These are phyloP conservation scores for Lagria hirta DNA, from an alignment of 2,888 invertebrate genomes.

Conservation along the genomic window DNA sequence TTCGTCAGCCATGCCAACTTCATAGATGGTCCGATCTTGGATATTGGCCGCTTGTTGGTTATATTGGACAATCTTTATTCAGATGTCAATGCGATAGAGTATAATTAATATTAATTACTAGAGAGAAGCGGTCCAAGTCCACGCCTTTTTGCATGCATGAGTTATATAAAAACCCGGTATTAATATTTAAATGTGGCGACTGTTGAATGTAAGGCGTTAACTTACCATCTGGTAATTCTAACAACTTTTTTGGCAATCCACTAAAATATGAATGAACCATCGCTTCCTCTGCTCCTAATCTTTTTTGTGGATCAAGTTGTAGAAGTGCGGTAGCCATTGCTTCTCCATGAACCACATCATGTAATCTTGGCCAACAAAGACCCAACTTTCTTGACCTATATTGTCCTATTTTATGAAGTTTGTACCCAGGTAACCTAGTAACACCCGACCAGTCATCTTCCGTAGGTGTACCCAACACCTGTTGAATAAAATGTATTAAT, in stretches of 20 bases:
- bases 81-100: no score
- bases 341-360: constrained; percentile 89
- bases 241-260: constrained; percentile 83
- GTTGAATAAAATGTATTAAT: no score
- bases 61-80: no score
- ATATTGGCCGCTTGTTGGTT: no score
- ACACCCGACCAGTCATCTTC: constrained; percentile 94
- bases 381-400: constrained; percentile 78
- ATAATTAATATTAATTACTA: no score
- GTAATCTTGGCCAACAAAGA: constrained; percentile 84
- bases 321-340: constrained; percentile 82
- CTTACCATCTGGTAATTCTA: constrained; percentile 91
- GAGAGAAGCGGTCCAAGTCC: no score
- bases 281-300: constrained; percentile 86
- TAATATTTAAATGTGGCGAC: no score
- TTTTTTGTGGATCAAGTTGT: constrained; percentile 81
- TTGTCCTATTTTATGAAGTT: constrained; percentile 72
- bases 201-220: no score
- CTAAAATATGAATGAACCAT: constrained; percentile 89
- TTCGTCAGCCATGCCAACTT: no score
- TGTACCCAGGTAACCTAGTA: constrained; percentile 82
- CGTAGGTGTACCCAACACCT: constrained; percentile 92
- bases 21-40: no score
- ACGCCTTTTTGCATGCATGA: no score
- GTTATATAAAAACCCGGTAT: no score